phyloP scores from a whole-genome alignment of 2,113 vertebrate genomes.

The Blennius ocellaris region DNA sequence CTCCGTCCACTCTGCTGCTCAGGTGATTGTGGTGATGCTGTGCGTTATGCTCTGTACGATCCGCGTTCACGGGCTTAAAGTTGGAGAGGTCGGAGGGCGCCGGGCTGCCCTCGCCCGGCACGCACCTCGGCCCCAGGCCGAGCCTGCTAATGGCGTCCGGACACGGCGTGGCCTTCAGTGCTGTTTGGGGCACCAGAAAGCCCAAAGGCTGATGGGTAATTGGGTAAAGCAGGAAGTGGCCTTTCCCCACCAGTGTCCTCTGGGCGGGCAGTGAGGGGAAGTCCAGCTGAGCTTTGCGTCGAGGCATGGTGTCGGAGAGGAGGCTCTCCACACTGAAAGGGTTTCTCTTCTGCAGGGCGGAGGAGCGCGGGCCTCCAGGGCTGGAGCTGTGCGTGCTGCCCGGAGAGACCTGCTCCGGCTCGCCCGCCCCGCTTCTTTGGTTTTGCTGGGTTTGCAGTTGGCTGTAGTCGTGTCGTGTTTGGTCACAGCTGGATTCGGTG shows the following conservation, averaged over 20 bases:
- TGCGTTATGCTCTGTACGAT: constrained; percentile 40
- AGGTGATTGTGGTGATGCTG: constrained; percentile 61
- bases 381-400: constrained; percentile 75
- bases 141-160: constrained; percentile 62
- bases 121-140: constrained; percentile 61
- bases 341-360: constrained; percentile 86
- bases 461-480: constrained; percentile 70
- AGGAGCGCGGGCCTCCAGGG: constrained; percentile 71
- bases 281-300: constrained; percentile 85
- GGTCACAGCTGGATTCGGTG: constrained; percentile 83
- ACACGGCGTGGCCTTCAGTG: constrained; percentile 82
- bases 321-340: constrained; percentile 94
- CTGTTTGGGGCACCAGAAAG: constrained; percentile 93
- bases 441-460: constrained; percentile 79
- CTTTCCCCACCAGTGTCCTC: constrained; percentile 92
- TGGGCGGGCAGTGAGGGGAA: constrained; percentile 86
- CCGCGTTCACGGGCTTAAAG: constrained; percentile 55
- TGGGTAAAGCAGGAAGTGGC: constrained; percentile 94
- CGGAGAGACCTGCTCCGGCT: constrained; percentile 79
- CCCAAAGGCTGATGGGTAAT: constrained; percentile 94
- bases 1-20: too few species aligned
- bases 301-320: constrained; percentile 88
- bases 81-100: constrained; percentile 60
- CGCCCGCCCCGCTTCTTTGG: constrained; percentile 87
- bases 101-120: constrained; percentile 48